These are phyloP conservation scores for Megathymus violae DNA, from an alignment of 1,140 invertebrate genomes.

Conservation along the genomic window DNA sequence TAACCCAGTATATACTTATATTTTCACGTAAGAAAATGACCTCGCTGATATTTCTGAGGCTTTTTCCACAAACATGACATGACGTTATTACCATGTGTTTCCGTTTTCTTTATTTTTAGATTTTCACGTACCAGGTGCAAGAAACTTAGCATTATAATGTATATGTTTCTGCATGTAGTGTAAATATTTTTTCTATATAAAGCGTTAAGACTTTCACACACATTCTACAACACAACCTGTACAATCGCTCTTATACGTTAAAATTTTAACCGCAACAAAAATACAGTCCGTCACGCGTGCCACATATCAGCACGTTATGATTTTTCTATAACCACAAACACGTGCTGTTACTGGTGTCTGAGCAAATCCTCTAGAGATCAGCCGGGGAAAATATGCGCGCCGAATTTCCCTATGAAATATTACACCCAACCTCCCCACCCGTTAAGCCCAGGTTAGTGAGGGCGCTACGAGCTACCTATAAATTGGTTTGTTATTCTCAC, in stretches of 20 bases:
- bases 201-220: neutral
- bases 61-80: too few species aligned
- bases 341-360: conserved; percentile 36
- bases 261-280: neutral
- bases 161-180: too few species aligned
- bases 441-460: conserved; percentile 30
- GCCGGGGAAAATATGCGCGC: conserved; percentile 27
- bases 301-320: conserved; percentile 35
- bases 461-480: conserved; percentile 25
- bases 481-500: conserved; percentile 36
- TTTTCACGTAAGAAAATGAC: too few species aligned
- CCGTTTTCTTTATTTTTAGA: too few species aligned
- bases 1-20: too few species aligned
- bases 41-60: too few species aligned
- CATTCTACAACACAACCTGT: neutral
- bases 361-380: conserved; percentile 32
- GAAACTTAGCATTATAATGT: too few species aligned
- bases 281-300: neutral
- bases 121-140: too few species aligned
- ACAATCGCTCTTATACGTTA: neutral
- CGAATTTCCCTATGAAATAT: conserved; percentile 29
- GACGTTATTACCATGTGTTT: too few species aligned
- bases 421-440: neutral
- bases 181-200: too few species aligned
- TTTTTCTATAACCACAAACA: conserved; percentile 36